Conservation (phyloP, 2,888 invertebrate species). For the Agapetus fuscipes region DNA sequence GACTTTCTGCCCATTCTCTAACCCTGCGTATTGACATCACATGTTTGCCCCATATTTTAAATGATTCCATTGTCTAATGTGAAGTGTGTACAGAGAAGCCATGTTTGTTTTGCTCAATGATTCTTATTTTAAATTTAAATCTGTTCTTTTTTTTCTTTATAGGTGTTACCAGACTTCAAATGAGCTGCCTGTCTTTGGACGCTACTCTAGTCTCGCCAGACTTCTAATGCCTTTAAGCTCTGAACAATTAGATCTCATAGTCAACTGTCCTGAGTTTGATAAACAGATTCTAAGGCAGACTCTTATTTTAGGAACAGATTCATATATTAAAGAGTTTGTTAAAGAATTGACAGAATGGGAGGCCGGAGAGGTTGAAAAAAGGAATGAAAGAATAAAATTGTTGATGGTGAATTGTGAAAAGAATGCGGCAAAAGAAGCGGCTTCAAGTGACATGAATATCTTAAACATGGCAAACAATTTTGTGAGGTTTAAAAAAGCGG, state of each 20-base stretch:
- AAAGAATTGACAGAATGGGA: conserved; percentile 32
- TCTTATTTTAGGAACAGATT: conserved; percentile 41
- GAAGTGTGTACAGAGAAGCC: too few relatives aligned
- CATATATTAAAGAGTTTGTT: conserved; percentile 37
- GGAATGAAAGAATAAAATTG: conserved; percentile 20
- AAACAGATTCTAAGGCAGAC: conserved; percentile 41
- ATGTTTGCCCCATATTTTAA: too few relatives aligned
- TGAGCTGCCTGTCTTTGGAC: conserved; percentile 28
- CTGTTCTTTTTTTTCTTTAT: conserved; percentile 22
- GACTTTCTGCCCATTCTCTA: too few relatives aligned
- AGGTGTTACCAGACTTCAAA: conserved; percentile 36
- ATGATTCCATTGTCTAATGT: too few relatives aligned
- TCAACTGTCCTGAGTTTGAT: conserved; percentile 41
- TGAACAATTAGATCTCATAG: conserved; percentile 37
- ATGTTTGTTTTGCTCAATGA: too few relatives aligned
- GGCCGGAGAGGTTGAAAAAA: conserved; percentile 33
- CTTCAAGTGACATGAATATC: too few relatives aligned
- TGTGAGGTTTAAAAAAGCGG: conserved; percentile 39
- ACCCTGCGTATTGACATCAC: too few relatives aligned
- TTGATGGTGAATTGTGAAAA: background rate
- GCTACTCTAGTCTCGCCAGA: conserved; percentile 32
- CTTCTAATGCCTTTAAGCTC: conserved; percentile 31
- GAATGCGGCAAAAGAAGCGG: too few relatives aligned
- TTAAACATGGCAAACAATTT: conserved; percentile 35
- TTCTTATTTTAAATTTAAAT: too few relatives aligned